Base-by-base conservation (phyloP, 2,797 vertebrate species). In the Parauchenoglanis ngamensis region DNA sequence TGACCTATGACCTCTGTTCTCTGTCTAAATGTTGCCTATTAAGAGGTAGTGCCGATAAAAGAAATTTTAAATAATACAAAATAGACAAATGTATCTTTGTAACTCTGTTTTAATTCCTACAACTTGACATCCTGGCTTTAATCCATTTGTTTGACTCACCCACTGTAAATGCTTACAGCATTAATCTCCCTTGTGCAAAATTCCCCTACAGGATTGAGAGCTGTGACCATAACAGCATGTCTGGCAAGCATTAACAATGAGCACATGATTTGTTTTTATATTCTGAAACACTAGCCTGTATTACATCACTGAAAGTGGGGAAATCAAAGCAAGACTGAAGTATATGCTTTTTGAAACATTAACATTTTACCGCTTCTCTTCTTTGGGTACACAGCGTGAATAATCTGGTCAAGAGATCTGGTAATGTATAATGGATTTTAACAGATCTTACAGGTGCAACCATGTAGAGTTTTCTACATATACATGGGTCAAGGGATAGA, bases 1-100 rank as follows among this genome's bases (percentile, higher is more conserved):
- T 89, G 89, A 92, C 92, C 91, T 88, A 44, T 95, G 93, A 95
- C 94, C 94, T 87, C 72, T 92, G 92, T 91, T 90, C 78, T 80
- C 54, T 86, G 84, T 82, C 92, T 89, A 83, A 83, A 86, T 89
- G 90, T 91, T 89, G 93, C 89, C 91, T 91, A 92, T 90, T 89
- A 88, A 92, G 91, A 95, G 88, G 87, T 90, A 93, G 94, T 65
- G 44, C 46, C 31, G 83, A 81, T 73, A 76, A 88, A 87, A 52
- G 85, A 28, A 61, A 56, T 67, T 77, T 67, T 23, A 46, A 67
- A 56, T 10, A 85, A 81, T 44, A 23, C 49, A 61, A 52, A 28
- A 63, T 7, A 63, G 44, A 65, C 35, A 61, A 49, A 4, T 2
- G 5, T 40, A 19, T 65, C 46, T 49, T 63, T 2, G 40, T 59